Base-by-base conservation (phyloP, 2,113 vertebrate species). In the Rhadina sibilatrix region DNA sequence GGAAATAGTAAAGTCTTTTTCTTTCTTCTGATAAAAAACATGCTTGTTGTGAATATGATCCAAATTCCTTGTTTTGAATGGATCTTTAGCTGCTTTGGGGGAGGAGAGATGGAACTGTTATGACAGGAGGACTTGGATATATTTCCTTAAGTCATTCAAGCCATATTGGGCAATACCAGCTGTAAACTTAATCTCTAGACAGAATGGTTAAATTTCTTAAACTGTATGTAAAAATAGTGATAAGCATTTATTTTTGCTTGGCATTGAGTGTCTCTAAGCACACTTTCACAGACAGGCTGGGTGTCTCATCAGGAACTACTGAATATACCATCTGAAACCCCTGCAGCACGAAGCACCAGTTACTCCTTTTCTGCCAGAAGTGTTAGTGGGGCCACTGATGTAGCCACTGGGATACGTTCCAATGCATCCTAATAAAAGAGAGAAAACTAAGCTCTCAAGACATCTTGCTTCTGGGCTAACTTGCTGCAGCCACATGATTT, bases 401-500 rank as follows among this genome's bases (percentile, higher is more conserved):
- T 28, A 83, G 72, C 81, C 77, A 93, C 35, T 74, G 79, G 83
- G 83, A 94, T 86, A 78, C 28, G 56, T 93, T 95, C 68, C 92
- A 94, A 31, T 86, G 88, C 60, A 63, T 95, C 28, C 76, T 88
- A 96, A 93, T 92, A 96, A 93, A 90, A 85, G 63, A 94, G 63
- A 80, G 83, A 92, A 92, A 85, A 70, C 85, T 40, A 88, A 94
- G 60, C 82, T 88, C 64, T 77, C 76, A 76, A 81, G 88, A 93
- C 71, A 81, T 75, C 59, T 92, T 90, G 87, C 90, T 96, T 60
- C 87, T 93, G 79, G 90, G 92, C 68, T 92, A 81, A 83, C 88
- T 92, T 95, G 88, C 71, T 94, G 69, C 54, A 88, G 85, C 90
- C 85, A 78, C 87, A 92, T 23, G 68, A 92, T 97, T 93, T 95